Evolutionary conservation across 2,797 vertebrate species (phyloP).

Genomic region (Spatula versicolor): DNA sequence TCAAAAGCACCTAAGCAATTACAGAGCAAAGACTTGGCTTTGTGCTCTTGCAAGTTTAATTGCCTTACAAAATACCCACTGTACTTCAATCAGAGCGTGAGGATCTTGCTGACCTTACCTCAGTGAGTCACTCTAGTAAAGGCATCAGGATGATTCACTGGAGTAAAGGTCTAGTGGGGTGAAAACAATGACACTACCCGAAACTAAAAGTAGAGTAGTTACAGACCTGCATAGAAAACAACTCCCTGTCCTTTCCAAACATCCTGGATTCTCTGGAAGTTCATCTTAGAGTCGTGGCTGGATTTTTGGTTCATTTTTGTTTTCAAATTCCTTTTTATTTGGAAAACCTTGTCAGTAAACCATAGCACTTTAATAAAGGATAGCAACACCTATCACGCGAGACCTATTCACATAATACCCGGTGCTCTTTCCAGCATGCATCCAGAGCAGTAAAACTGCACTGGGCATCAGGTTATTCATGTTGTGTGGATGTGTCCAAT

Average conservation of each 20-base stretch:
- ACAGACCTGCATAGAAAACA: neutral
- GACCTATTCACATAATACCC: accelerated
- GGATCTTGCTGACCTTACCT: neutral
- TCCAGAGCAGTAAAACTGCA: neutral
- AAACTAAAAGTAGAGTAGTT: neutral
- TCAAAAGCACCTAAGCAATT: neutral
- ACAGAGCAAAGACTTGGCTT: neutral
- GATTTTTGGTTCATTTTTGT: neutral
- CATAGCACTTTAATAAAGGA: neutral
- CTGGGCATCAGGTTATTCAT: neutral
- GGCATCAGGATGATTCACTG: constrained; percentile 20
- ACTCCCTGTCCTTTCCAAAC: neutral
- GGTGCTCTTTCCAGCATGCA: neutral
- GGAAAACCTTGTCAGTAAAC: neutral
- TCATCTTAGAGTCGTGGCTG: neutral
- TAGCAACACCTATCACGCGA: neutral
- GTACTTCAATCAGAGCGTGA: neutral
- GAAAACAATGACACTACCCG: neutral
- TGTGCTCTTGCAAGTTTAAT: neutral
- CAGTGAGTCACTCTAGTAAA: constrained; percentile 31
- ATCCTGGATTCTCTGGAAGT: neutral
- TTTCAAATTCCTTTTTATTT: neutral
- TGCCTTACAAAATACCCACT: constrained; percentile 31
- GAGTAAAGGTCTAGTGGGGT: constrained; percentile 2
- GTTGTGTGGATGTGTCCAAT: neutral